These are phyloP conservation scores for Peromyscus polionotus DNA, from an alignment of 2,113 vertebrate species.

Conservation along the genomic window DNA sequence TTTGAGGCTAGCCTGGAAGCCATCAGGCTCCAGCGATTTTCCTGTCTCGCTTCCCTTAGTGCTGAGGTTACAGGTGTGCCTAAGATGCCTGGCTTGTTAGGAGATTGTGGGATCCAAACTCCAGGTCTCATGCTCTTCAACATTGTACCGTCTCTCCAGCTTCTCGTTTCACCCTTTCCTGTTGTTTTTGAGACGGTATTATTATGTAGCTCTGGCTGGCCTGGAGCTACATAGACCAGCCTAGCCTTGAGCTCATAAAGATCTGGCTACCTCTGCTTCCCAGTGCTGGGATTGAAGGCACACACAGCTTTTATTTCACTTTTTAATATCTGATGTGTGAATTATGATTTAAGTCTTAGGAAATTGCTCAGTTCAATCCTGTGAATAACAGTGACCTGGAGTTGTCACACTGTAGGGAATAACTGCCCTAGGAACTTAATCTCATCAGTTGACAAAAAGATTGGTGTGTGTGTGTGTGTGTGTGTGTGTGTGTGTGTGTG, in stretches of 20 bases:
- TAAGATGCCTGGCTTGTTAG: background rate
- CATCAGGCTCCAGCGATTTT: background rate
- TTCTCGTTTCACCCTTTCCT: background rate
- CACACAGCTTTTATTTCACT: background rate
- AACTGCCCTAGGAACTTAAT: background rate
- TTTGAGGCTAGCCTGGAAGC: background rate
- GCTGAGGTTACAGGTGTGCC: background rate
- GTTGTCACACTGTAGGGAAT: background rate
- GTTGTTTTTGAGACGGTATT: background rate
- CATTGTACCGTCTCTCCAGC: background rate
- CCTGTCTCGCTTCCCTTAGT: background rate
- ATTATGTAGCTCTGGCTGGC: background rate
- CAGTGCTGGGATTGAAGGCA: background rate
- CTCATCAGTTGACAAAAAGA: conserved; percentile 16
- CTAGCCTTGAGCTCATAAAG: background rate
- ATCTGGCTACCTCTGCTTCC: background rate
- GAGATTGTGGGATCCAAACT: background rate
- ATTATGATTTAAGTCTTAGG: conserved; percentile 35
- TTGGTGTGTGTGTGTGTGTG: no score
- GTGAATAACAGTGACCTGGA: conserved; percentile 1
- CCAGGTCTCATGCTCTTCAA: background rate
- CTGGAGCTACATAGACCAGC: background rate
- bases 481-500: background rate
- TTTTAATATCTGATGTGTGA: background rate
- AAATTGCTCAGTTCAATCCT: conserved; percentile 33